Evolutionary conservation across 2,888 invertebrate species (phyloP).

Genomic region (Pachymerium ferrugineum): DNA sequence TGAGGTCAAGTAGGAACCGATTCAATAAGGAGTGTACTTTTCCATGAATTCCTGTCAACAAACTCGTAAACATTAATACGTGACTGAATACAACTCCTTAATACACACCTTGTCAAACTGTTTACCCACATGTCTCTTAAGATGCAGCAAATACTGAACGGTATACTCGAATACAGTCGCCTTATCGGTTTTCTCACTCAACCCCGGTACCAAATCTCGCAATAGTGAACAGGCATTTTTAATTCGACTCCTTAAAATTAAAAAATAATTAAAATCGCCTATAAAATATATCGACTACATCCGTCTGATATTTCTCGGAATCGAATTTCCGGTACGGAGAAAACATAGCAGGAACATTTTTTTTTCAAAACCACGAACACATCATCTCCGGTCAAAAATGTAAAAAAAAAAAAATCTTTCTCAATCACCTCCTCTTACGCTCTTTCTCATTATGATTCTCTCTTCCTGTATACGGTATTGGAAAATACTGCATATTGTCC

Average conservation of each 20-base stretch:
- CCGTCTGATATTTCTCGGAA: background rate
- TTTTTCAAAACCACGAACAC: background rate
- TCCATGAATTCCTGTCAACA: constrained; percentile 28
- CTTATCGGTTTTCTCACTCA: constrained; percentile 48
- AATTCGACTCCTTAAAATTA: constrained; percentile 40
- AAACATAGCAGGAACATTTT: background rate
- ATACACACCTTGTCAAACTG: constrained; percentile 43
- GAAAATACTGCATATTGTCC: constrained; percentile 30
- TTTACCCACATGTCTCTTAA: constrained; percentile 42
- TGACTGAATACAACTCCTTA: background rate
- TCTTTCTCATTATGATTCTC: constrained; percentile 35
- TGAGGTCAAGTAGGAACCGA: background rate
- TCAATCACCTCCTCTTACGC: constrained; percentile 30
- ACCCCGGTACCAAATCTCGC: constrained; percentile 45
- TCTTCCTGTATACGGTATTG: constrained; percentile 29
- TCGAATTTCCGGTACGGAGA: background rate
- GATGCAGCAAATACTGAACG: constrained; percentile 45
- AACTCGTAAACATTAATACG: background rate
- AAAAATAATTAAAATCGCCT: too few species aligned
- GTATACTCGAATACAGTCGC: constrained; percentile 48
- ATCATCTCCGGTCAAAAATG: background rate
- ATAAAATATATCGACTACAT: background rate
- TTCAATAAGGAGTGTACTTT: constrained; percentile 30
- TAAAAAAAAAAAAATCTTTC: background rate
- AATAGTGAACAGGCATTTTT: constrained; percentile 46